Base-by-base conservation (phyloP, 2,797 vertebrate species). In the Hirundo rustica region DNA sequence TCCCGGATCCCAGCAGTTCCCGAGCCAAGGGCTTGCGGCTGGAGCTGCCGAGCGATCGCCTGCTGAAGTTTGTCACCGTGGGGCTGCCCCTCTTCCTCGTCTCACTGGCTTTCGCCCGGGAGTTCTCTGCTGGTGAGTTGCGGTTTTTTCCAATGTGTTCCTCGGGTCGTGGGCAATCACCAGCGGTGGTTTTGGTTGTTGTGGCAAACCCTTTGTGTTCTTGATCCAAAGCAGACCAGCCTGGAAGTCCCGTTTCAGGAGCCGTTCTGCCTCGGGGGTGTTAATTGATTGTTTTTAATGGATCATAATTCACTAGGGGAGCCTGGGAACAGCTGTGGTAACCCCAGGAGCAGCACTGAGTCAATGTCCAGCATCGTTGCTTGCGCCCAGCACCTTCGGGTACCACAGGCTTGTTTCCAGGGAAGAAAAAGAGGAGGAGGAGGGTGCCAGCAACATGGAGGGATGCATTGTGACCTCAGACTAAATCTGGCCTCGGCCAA, bases 71-170 rank as follows among this genome's bases (percentile, higher is more conserved):
- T 5, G 89, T 99, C 84, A 98, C 99, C 0, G 99, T 99, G 58
- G 99, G 99, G 60, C 98, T 99, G 62, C 99, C 99, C 0, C 98
- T 99, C 21, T 74, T 99, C 96, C 98, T 99, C 25, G 98, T 99
- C 94, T 99, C 98, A 4, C 96, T 99, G 97, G 98, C 99, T 13
- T 99, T 99, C 4, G 98, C 99, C 77, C 98, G 98, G 16, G 99
- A 99, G 93, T 98, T 99, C 96, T 99, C 99, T 40, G 95, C 98
- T 0, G 99, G 99, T 99, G 96, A 97, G 98, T 94, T 6, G 13
- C 0, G 1, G 50, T 17, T 75, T 90, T 90, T 67, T 25, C 19
- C 42, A 19, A 15, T 6, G 4, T 40, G 72, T 25, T 44, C 25
- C 61, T n/a, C 0, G 7, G 57, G 72, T 22, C 2, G 0, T 1